Evolutionary conservation across 2,113 vertebrate species (phyloP).

Genomic region (Paedocypris sp.): DNA sequence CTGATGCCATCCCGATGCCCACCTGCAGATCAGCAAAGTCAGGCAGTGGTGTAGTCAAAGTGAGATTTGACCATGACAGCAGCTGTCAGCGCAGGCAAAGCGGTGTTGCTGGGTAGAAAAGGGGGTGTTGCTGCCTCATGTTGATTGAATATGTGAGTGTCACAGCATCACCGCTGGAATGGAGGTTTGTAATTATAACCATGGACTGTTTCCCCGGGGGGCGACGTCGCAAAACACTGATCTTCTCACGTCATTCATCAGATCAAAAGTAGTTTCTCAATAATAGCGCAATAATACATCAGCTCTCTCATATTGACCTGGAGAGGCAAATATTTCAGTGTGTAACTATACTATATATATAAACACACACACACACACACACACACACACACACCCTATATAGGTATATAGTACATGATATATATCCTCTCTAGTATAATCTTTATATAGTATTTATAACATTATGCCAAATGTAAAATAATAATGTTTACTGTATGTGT

Average conservation of each 20-base stretch:
- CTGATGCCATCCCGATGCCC: not conserved
- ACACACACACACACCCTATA: too few relatives aligned
- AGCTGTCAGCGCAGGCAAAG: slow-evolving; percentile 34
- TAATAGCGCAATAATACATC: not conserved
- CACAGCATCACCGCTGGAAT: slow-evolving; percentile 25
- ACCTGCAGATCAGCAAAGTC: slow-evolving; percentile 16
- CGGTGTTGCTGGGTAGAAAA: slow-evolving; percentile 42
- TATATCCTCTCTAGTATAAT: too few relatives aligned
- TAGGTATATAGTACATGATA: too few relatives aligned
- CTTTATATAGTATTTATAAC: too few relatives aligned
- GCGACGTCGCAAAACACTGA: slow-evolving; percentile 5
- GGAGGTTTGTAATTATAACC: slow-evolving; percentile 16
- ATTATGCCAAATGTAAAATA: too few relatives aligned
- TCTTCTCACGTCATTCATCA: slow-evolving; percentile 6
- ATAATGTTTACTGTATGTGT: too few relatives aligned
- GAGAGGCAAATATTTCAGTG: too few relatives aligned
- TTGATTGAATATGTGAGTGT: slow-evolving; percentile 35
- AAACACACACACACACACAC: too few relatives aligned
- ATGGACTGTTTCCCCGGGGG: slow-evolving; percentile 17
- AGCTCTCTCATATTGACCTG: not conserved
- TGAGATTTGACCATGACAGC: slow-evolving; percentile 39
- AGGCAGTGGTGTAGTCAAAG: slow-evolving; percentile 22
- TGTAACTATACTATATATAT: too few relatives aligned
- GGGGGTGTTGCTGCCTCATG: slow-evolving; percentile 38
- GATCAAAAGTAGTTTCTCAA: too few relatives aligned